Evolutionary conservation across 2,113 vertebrate genomes (phyloP).

Genomic region (Machaerirhynchus nigripectus): DNA sequence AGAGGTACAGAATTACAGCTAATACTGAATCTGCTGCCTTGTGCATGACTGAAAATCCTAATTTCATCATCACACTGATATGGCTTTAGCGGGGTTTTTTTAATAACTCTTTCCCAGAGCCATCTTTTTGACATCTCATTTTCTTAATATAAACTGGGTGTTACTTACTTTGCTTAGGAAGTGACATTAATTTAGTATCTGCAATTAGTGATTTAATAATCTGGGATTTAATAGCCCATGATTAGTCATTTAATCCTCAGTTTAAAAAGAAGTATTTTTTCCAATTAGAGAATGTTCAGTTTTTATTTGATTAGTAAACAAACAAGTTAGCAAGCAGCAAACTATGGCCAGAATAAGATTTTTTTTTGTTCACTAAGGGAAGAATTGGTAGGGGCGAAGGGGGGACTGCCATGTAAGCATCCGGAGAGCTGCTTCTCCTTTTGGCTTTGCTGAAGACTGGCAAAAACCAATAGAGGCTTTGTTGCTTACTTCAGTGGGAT

Average conservation of each 20-base stretch:
- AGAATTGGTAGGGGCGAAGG: rapidly evolving
- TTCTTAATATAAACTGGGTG: not conserved
- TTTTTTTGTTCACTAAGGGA: not conserved
- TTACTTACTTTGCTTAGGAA: not conserved
- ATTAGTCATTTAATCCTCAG: not conserved
- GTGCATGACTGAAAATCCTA: not conserved
- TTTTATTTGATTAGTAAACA: not conserved
- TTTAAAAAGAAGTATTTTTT: not conserved
- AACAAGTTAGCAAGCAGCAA: not conserved
- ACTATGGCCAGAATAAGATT: not conserved
- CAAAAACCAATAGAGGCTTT: not conserved
- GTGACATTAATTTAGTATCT: not conserved
- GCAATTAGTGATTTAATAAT: not conserved
- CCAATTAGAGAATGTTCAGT: not conserved
- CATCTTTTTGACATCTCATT: not conserved
- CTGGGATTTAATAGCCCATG: not conserved
- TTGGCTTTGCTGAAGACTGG: not conserved
- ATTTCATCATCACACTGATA: not conserved
- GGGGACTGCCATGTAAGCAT: not conserved
- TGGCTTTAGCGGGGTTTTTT: not conserved
- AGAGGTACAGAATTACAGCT: not conserved
- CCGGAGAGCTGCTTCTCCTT: not conserved
- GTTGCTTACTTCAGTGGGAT: not conserved
- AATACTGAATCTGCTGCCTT: not conserved
- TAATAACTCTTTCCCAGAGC: not conserved